These are phyloP conservation scores for Scaptomyza pallida DNA, from an alignment of 1,140 invertebrate genomes.

Conservation along the genomic window DNA sequence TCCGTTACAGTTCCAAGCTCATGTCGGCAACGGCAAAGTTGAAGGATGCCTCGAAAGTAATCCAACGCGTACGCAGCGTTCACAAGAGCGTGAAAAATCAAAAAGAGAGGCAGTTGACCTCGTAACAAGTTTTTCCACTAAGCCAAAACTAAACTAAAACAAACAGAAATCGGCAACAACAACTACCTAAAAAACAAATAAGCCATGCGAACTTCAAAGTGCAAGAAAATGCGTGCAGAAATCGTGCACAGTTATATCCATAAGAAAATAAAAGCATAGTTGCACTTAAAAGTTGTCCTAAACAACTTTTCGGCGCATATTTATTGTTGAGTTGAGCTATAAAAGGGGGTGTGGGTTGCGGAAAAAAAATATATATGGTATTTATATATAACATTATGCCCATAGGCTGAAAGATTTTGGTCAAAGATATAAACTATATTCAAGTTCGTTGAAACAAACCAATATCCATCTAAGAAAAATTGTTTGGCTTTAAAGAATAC, in stretches of 20 bases:
- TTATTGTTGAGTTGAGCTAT: not conserved
- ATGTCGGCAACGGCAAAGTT: conserved; percentile 53
- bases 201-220: conserved; percentile 60
- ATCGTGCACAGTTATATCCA: conserved; percentile 45
- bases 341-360: not conserved
- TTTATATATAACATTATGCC: no score
- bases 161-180: conserved; percentile 27
- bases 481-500: no score
- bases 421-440: no score
- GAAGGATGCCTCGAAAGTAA: conserved; percentile 75
- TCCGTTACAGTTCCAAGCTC: conserved; percentile 21
- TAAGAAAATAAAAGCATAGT: conserved; percentile 19
- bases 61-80: conserved; percentile 55
- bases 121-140: conserved; percentile 71
- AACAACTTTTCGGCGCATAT: conserved; percentile 53
- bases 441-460: no score
- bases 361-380: no score
- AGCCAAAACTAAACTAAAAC: conserved; percentile 30
- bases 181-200: conserved; percentile 29
- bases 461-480: no score
- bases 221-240: conserved; percentile 72
- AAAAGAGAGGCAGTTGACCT: conserved; percentile 79
- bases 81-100: conserved; percentile 65
- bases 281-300: conserved; percentile 58
- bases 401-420: no score